Conservation (phyloP, 1,140 invertebrate genomes). For the Limonius californicus region DNA sequence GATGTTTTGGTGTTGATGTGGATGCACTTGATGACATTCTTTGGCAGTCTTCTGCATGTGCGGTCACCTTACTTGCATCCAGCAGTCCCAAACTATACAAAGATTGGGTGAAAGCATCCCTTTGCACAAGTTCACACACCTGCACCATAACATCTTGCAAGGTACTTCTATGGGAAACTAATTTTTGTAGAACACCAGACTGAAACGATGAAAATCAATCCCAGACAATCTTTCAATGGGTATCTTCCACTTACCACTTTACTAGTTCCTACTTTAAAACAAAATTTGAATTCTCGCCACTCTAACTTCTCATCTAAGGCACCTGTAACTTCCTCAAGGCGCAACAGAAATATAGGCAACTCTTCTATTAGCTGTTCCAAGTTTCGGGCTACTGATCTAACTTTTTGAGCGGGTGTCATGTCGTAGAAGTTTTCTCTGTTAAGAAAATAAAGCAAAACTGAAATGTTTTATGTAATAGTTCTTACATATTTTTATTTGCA, state of each 20-base stretch:
- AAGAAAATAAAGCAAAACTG: too few species aligned
- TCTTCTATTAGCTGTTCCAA: slow-evolving; percentile 60
- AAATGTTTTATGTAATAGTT: too few species aligned
- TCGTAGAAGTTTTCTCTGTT: slow-evolving; percentile 57
- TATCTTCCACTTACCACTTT: slow-evolving; percentile 56
- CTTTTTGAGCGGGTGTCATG: slow-evolving; percentile 57
- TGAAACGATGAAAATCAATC: slow-evolving; percentile 16
- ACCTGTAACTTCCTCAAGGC: slow-evolving; percentile 58
- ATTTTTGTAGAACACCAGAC: slow-evolving; percentile 46
- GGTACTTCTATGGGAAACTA: slow-evolving; percentile 51
- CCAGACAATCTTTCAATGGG: too few species aligned
- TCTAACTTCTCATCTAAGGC: slow-evolving; percentile 61
- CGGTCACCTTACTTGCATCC: slow-evolving; percentile 32
- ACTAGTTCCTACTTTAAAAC: slow-evolving; percentile 64
- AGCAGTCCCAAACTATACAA: slow-evolving; percentile 49
- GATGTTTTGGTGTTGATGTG: slow-evolving; percentile 27
- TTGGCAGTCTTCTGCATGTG: slow-evolving; percentile 21
- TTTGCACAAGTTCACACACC: slow-evolving; percentile 55
- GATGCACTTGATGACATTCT: slow-evolving; percentile 20
- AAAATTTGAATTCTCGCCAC: slow-evolving; percentile 67
- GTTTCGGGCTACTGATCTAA: slow-evolving; percentile 57
- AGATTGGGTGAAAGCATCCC: slow-evolving; percentile 58
- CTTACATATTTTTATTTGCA: too few species aligned
- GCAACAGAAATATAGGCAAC: slow-evolving; percentile 58
- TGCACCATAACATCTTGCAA: slow-evolving; percentile 47